Base-by-base conservation (phyloP, 2,797 vertebrate genomes). In the Sebastes taczanowskii region DNA sequence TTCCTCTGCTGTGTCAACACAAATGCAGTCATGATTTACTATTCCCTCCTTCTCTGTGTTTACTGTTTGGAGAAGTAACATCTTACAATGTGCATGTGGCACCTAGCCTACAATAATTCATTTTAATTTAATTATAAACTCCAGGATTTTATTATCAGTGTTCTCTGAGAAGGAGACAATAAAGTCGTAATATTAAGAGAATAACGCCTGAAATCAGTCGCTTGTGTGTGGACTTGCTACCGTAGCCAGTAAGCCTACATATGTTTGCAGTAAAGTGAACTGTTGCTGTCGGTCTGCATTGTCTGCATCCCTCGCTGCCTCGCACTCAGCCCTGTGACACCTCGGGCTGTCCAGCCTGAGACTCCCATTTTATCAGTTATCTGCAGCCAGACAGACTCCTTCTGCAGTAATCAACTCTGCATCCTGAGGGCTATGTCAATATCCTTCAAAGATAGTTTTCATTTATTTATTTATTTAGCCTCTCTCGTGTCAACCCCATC, bases 301-400 rank as follows among this genome's bases (percentile, higher is more conserved):
- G 16, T 46, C 38, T 25, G 20, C 29, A 3, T 22, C n/a, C 5
- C 7, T 23, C 11, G 16, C 18, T 52, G 65, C 65, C 65, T 67
- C 4, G 4, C 42, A n/a, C 18, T 29, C 6, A 46, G 7, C 20
- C 6, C 35, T 8, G 14, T 6, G 22, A 25, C 14, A 46, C 34
- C 38, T 27, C 23, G 18, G 52, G 62, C 23, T 60, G 20, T 29
- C 49, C 56, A 62, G 46, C 55, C 32, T 67, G 11, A 42, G 53
- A 68, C 30, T 74, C 34, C 7, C 4, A 38, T 25, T 59, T 71
- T 73, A 74, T 77, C 42, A 30, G 53, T 71, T 63, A 72, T 83
- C 81, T 79, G 82, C 65, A 79, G 60, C 49, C 71, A 63, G 35
- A 72, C 73, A 78, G 79, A 76, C 74, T 38, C 55, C 52, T 34